Evolutionary conservation across 1,140 invertebrate species (phyloP).

Genomic region (Neodiprion lecontei): DNA sequence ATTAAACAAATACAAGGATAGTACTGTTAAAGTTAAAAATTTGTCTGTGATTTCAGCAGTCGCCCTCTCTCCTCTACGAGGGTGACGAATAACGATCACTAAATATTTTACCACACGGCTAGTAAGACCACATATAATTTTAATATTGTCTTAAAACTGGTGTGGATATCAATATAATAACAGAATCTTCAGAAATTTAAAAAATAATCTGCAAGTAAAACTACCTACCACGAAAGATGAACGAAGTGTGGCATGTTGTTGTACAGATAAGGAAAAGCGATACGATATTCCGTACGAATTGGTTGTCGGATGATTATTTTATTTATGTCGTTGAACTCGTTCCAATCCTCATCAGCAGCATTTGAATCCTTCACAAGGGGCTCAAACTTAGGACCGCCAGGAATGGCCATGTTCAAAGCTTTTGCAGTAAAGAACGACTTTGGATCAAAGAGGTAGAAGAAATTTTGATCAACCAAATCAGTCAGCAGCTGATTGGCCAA

Average conservation of each 20-base stretch:
- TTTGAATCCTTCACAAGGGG: conserved; percentile 98
- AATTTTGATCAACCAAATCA: conserved; percentile 98
- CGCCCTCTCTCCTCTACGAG: conserved; percentile 50
- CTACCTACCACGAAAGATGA: conserved; percentile 88
- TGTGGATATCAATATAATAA: conserved; percentile 42
- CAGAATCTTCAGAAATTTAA: conserved; percentile 15
- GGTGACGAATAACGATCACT: conserved; percentile 60
- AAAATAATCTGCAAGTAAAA: neutral
- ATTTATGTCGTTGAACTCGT: conserved; percentile 99
- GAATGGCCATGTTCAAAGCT: conserved; percentile 99
- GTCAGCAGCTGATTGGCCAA: conserved; percentile 98
- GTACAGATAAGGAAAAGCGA: conserved; percentile 99
- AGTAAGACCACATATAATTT: conserved; percentile 49
- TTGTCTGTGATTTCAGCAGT: conserved; percentile 60
- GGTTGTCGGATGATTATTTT: conserved; percentile 99
- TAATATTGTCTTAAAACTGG: conserved; percentile 53
- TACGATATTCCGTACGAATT: conserved; percentile 98
- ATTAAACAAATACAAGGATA: conserved; percentile 12
- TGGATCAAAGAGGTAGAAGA: conserved; percentile 98
- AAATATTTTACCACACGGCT: conserved; percentile 62
- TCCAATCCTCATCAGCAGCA: conserved; percentile 99
- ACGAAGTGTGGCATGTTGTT: conserved; percentile 98
- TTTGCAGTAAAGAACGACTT: conserved; percentile 99
- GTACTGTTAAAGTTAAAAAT: neutral
- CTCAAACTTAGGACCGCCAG: conserved; percentile 99